Evolutionary conservation across 2,113 vertebrate species (phyloP), one percentile per base, ranked within the genome.

Genomic region (Hemiscyllium ocellatum): DNA sequence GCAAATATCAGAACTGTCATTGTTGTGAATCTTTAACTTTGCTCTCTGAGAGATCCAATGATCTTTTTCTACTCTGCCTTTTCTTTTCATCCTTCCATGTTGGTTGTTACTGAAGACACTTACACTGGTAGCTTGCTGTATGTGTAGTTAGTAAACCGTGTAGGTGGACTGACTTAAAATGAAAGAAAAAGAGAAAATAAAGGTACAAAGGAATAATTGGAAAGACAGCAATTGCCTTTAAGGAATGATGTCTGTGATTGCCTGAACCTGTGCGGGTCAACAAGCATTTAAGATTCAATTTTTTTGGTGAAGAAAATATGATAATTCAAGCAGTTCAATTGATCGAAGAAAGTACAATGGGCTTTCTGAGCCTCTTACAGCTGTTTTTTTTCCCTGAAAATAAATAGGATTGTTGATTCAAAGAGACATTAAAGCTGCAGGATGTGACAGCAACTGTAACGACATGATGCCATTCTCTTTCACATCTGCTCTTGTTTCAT

Each of bases 261-360:
- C 42, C 42, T 72, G 47, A 72, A 50, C 4, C 22, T 4, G 42
- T 95, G 12, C 37, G 24, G 94, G 69, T 95, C 68, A 47, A 47
- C 94, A 47, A 50, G 68, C 42, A 95, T 95, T 95, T 50, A 72
- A 72, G 94, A 95, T 95, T 95, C 68, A 47, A 70, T 95, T 50
- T 52, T 95, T 76, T 95, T 95, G 37, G 68, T 33, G 69, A 95
- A 95, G 94, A 70, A 68, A 72, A 76, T 72, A 76, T 93, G 89
- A 66, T 95, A 95, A 70, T 95, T 95, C 42, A 72, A 76, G 24
- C 94, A 95, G 66, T 37, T 95, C 94, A 95, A 50, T 95, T 95
- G 37, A 95, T 95, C 50, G 94, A 76, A 76, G 94, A 95, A 70
- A 72, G 42, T 76, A 52, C 37, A 95, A 52, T 47, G 89, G 89